Percentiles rank a stretch among this genome's conserved stretches.
phyloP scores from a whole-genome alignment of 2,797 vertebrate genomes.

The Siniperca obscura region DNA sequence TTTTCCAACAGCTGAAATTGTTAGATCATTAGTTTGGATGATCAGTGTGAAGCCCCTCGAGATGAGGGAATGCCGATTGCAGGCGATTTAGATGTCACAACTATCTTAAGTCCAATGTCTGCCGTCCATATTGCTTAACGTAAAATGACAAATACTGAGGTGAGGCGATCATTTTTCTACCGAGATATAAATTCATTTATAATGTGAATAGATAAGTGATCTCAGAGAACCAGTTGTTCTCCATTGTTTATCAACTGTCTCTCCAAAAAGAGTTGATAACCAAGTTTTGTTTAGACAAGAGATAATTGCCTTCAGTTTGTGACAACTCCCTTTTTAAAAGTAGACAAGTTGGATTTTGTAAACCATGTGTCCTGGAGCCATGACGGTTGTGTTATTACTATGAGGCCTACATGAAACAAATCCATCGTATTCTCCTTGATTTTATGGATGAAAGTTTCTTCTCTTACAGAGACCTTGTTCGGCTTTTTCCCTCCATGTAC shows the following conservation, averaged over 20 bases:
- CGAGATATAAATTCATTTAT: not conserved
- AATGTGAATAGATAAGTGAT: not conserved
- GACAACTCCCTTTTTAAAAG: constrained; percentile 1
- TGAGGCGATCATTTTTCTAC: not conserved
- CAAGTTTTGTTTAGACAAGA: not conserved
- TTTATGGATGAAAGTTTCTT: not conserved
- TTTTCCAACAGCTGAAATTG: not conserved
- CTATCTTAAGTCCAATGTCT: constrained; percentile 13
- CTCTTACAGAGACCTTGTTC: not conserved
- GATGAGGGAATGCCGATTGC: not conserved
- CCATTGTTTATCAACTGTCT: not conserved
- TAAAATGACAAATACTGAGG: not conserved
- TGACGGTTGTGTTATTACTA: not conserved
- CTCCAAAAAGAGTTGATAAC: not conserved
- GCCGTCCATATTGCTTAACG: constrained; percentile 23
- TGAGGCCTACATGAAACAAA: not conserved
- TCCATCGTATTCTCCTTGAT: not conserved
- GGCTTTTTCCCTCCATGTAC: not conserved
- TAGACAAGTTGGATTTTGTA: not conserved
- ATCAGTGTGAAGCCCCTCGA: not conserved
- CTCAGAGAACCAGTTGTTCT: not conserved
- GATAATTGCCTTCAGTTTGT: not conserved
- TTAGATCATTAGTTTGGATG: not conserved
- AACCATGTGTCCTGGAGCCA: not conserved
- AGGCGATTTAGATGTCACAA: not conserved